phyloP scores from a whole-genome alignment of 1,140 invertebrate species.

The Temnothorax longispinosus region DNA sequence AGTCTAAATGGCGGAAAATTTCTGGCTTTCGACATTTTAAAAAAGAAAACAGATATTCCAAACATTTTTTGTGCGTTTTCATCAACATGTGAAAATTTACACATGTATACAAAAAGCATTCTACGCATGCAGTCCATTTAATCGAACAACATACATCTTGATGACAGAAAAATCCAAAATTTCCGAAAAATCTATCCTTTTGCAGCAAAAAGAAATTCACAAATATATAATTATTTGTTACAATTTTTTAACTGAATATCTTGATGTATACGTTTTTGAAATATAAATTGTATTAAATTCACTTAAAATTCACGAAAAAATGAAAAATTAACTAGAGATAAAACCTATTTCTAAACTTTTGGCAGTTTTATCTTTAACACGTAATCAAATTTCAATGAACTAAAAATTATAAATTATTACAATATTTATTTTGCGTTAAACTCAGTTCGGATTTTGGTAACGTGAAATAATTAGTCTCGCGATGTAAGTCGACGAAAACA shows the following conservation, averaged over 20 bases:
- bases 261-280: neutral
- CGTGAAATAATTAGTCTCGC: neutral
- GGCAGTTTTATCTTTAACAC: neutral
- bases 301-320: neutral
- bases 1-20: neutral
- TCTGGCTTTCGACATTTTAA: neutral
- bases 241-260: neutral
- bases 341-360: neutral
- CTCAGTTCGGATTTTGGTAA: neutral
- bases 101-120: neutral
- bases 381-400: conserved; percentile 1
- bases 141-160: neutral
- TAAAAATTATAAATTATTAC: neutral
- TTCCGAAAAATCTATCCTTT: neutral
- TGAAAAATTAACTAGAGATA: neutral
- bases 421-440: too few species aligned
- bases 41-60: neutral
- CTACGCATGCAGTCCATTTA: neutral
- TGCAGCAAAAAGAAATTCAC: too few species aligned
- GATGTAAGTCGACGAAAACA: neutral
- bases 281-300: neutral
- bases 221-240: too few species aligned
- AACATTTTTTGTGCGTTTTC: neutral
- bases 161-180: neutral
- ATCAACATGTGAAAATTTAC: neutral